Evolutionary conservation across 2,797 vertebrate genomes (phyloP), one percentile per base, ranked within the genome.

Genomic region (Anguilla obscura): DNA sequence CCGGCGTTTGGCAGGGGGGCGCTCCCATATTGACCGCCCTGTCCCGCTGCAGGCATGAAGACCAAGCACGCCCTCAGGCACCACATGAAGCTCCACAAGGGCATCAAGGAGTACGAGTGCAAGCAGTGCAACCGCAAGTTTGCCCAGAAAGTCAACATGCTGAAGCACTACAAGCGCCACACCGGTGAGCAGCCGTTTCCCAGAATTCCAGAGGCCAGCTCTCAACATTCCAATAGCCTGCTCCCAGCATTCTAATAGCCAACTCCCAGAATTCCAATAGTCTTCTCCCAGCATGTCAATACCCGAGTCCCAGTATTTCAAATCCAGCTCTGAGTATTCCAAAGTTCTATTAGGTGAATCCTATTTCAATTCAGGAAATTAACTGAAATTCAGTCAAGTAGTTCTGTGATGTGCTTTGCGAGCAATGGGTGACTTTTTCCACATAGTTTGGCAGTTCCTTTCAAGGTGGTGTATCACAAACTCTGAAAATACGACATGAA

Each of bases 61-160:
- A 99, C 99, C n/a, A 99, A 99, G 85, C 99, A 99, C 0, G 99
- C 99, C 0, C 96, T 99, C 89, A 96, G 99, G 87, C 99, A 99
- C 94, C 99, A 99, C 95, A 99, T 99, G 99, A 99, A 99, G 93
- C 96, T 99, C 27, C 99, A 99, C 94, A 99, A 99, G 92, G 99
- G 99, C 86, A 99, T 99, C 93, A 99, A 99, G 90, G 99, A 99
- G 91, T 99, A 99, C 0, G 99, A 99, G 93, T 99, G 99, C 88
- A 97, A 97, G 88, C 97, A 98, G 88, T 99, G 99, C 36, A 98
- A 98, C 93, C 97, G 98, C 92, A 99, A 98, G 91, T 99, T 99
- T 84, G 98, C 98, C 3, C 99, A 99, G 92, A 99, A 99, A 90
- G 99, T 99, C 95, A 99, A 99, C 94, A 99, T 99, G 99, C 95